phyloP scores from a whole-genome alignment of 23 tunicate genomes.

The Clavelina lepadiformis region DNA sequence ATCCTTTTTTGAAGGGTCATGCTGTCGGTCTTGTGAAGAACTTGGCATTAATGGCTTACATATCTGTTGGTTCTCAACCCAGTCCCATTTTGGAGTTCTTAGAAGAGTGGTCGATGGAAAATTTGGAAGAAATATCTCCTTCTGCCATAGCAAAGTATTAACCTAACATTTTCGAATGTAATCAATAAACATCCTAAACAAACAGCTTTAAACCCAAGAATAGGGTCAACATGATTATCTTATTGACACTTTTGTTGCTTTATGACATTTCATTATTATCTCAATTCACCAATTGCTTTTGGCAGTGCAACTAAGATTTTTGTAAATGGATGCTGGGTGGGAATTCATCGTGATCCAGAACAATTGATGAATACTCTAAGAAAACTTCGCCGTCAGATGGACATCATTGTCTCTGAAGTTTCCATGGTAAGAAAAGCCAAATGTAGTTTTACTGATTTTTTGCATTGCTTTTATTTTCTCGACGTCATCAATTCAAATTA shows the following conservation, averaged over 20 bases:
- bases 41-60: conserved; percentile 98
- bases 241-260: too few relatives aligned
- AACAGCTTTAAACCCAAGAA: not conserved
- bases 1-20: conserved; percentile 66
- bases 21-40: conserved; percentile 99
- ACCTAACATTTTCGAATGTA: not conserved
- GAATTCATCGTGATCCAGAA: conserved; percentile 98
- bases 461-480: not conserved
- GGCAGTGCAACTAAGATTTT: conserved; percentile 90
- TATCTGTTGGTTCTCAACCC: conserved; percentile 99
- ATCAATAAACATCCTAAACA: not conserved
- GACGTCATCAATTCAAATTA: not conserved
- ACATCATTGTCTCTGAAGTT: conserved; percentile 98
- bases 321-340: conserved; percentile 99
- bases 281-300: not conserved
- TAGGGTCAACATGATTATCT: too few relatives aligned
- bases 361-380: conserved; percentile 95
- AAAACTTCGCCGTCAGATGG: conserved; percentile 97
- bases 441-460: not conserved
- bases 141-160: conserved; percentile 76
- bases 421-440: conserved; percentile 67
- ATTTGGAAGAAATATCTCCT: conserved; percentile 97
- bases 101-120: conserved; percentile 99
- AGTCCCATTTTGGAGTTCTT: conserved; percentile 97
- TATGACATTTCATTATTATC: not conserved